These are phyloP conservation scores for Porites lutea DNA, from an alignment of 64 coral and sea anemone genomes.

Conservation along the genomic window DNA sequence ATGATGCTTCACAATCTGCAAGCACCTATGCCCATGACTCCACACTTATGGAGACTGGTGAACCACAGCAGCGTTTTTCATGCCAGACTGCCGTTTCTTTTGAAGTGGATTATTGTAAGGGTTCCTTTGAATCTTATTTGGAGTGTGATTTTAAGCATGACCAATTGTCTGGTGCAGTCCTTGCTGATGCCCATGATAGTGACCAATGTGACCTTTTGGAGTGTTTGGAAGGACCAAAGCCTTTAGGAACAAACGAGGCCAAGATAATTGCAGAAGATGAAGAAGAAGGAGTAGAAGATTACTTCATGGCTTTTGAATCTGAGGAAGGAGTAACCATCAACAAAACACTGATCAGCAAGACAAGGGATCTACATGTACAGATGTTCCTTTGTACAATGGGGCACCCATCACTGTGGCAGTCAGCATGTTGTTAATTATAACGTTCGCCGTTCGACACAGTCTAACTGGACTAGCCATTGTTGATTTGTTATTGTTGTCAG, in stretches of 20 bases:
- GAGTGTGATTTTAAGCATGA: conserved; percentile 3
- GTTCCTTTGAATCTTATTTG: not conserved
- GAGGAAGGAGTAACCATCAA: not conserved
- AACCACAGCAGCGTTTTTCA: too few relatives aligned
- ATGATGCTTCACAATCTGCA: too few relatives aligned
- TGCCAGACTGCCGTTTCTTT: too few relatives aligned
- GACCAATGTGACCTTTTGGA: conserved; percentile 1
- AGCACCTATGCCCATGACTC: too few relatives aligned
- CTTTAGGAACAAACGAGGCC: not conserved
- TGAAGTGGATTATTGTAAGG: too few relatives aligned
- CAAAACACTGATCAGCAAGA: not conserved
- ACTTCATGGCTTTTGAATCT: not conserved
- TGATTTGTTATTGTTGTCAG: conserved; percentile 54
- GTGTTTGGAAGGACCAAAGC: not conserved
- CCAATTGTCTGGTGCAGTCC: too few relatives aligned
- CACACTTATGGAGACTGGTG: too few relatives aligned
- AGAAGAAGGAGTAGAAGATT: not conserved
- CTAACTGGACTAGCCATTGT: conserved; percentile 62
- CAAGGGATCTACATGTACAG: not conserved
- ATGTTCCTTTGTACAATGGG: conserved; percentile 50
- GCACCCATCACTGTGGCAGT: conserved; percentile 69
- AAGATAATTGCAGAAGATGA: not conserved
- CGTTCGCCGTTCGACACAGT: conserved; percentile 44
- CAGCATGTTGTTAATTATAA: conserved; percentile 65
- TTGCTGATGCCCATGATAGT: not conserved